Percentiles rank a stretch among this genome's conserved stretches.
These are phyloP conservation scores for Calliphora vicina DNA, from an alignment of 1,140 invertebrate species.

Conservation along the genomic window DNA sequence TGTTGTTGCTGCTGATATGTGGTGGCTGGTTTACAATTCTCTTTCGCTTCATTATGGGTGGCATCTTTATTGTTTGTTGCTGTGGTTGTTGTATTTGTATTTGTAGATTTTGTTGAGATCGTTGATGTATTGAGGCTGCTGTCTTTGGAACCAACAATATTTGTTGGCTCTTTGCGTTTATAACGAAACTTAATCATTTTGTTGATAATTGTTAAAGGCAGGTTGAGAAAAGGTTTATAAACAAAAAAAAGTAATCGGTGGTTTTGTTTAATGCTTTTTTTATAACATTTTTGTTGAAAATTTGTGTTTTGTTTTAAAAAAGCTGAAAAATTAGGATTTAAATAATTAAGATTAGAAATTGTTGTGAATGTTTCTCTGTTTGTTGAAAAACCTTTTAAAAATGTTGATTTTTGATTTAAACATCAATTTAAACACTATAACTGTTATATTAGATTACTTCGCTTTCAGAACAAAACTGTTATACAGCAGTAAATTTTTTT, in stretches of 20 bases:
- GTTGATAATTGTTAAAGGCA: background rate
- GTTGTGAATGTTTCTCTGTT: too few species aligned
- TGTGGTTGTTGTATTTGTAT: background rate
- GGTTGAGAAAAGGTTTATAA: background rate
- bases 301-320: background rate
- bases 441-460: too few species aligned
- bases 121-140: constrained; percentile 16
- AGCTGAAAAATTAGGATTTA: constrained; percentile 3
- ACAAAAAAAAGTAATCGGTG: too few species aligned
- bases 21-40: background rate
- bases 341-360: too few species aligned
- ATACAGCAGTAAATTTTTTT: too few species aligned
- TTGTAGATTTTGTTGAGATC: constrained; percentile 17
- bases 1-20: background rate
- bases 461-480: too few species aligned
- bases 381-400: too few species aligned
- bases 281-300: constrained; percentile 15
- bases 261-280: background rate
- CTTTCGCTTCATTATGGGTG: constrained; percentile 16
- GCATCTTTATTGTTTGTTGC: constrained; percentile 6
- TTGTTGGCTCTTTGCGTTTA: constrained; percentile 67
- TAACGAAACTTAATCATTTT: constrained; percentile 72
- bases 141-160: constrained; percentile 42
- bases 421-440: too few species aligned
- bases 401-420: too few species aligned